Base-by-base conservation (phyloP, 2,888 invertebrate species). In the Lasius platythorax region DNA sequence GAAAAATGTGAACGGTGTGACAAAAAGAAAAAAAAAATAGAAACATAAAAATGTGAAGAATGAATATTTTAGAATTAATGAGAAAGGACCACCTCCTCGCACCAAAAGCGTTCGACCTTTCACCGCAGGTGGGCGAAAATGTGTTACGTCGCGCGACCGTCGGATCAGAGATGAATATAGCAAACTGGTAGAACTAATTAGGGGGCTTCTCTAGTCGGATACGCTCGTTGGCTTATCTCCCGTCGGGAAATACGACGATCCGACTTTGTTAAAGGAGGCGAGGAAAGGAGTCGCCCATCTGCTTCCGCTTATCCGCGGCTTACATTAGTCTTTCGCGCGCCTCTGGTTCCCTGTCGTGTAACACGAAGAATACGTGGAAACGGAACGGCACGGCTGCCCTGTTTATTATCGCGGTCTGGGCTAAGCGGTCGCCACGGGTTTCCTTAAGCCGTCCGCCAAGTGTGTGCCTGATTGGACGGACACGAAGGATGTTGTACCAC, bases 401-500 rank as follows among this genome's bases (percentile, higher is more conserved):
- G 88, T 87, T 88, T 89, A 91, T 90, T 89, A 94, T 94, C 94
- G 93, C 93, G 93, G 94, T 93, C 91, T 90, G 91, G 89, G 89
- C 88, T 91, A 91, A 91, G 91, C 89, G 92, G 90, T 91, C 90
- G 84, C 88, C 91, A 88, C 92, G 90, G 90, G 91, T 93, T 94
- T 94, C 94, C 94, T 94, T 93, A 93, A 93, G 92, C 88, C 91
- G 90, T 89, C 87, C 87, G 79, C 88, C 70, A 83, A 90, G 91
- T 90, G 87, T 85, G 87, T 87, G 90, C 87, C 90, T 90, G 91
- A 92, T 92, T 92, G 92, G 92, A 92, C 92, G 92, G 91, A 92
- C 91, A 91, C 92, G 92, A 91, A 94, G 94, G 94, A 94, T 94
- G 93, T 94, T 91, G 93, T 92, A 84, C 92, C 87, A 89, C 93